phyloP scores from a whole-genome alignment of 2,888 invertebrate species.

The Yponomeuta plumbellus region DNA sequence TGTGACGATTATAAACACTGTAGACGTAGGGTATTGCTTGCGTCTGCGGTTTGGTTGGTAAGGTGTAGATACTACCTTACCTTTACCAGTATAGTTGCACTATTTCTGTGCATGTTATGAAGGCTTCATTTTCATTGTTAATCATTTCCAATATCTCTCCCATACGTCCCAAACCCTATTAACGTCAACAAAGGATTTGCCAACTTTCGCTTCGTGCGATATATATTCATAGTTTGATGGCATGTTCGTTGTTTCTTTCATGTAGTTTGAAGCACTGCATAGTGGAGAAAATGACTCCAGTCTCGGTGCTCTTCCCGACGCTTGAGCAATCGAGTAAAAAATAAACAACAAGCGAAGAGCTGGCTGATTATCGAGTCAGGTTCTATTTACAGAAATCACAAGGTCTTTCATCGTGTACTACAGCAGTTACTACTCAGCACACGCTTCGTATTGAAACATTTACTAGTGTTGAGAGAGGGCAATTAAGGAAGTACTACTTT shows the following conservation, averaged over 20 bases:
- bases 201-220: no score
- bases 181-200: no score
- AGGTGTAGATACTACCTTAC: no score
- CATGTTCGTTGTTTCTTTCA: no score
- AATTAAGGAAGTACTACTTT: background rate
- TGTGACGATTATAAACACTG: conserved; percentile 1
- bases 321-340: background rate
- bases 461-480: background rate
- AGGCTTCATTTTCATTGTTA: no score
- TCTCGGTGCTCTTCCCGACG: background rate
- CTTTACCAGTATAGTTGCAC: no score
- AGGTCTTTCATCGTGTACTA: background rate
- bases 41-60: no score
- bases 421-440: background rate
- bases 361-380: background rate
- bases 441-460: background rate
- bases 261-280: no score
- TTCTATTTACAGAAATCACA: background rate
- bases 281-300: background rate
- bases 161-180: no score
- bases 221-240: no score
- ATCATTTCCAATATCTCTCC: no score
- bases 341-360: background rate
- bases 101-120: no score
- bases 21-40: background rate